phyloP scores from a whole-genome alignment of 2,888 invertebrate genomes.

The Pomacea canaliculata region DNA sequence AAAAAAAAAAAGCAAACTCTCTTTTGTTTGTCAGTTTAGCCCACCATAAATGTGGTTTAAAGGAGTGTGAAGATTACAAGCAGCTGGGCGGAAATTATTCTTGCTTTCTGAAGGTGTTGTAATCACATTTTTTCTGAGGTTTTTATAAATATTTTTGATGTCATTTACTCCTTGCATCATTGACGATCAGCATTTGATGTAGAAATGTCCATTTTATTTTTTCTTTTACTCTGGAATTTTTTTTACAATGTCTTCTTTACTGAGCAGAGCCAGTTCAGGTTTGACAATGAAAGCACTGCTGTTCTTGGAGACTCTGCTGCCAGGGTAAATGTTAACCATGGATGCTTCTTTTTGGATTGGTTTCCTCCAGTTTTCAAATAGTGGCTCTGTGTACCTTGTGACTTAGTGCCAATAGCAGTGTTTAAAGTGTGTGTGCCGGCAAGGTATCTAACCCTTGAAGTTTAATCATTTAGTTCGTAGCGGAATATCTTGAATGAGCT shows the following conservation, averaged over 20 bases:
- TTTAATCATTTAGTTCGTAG: not conserved
- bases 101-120: no score
- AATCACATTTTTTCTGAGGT: no score
- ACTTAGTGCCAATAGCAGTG: not conserved
- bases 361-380: not conserved
- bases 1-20: no score
- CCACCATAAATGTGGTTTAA: no score
- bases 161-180: no score
- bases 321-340: slow-evolving; percentile 79
- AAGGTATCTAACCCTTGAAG: not conserved
- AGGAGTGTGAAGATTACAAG: no score
- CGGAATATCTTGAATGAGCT: not conserved
- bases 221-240: no score
- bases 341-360: not conserved
- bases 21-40: no score
- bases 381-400: not conserved
- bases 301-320: slow-evolving; percentile 98
- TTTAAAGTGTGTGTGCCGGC: not conserved
- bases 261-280: slow-evolving; percentile 97
- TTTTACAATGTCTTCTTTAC: slow-evolving; percentile 23
- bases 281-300: slow-evolving; percentile 99
- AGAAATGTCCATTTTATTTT: not conserved
- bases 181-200: no score
- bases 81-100: not conserved
- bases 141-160: no score